Percentiles rank a stretch among this genome's conserved stretches.
Evolutionary conservation across 2,113 vertebrate genomes (phyloP).

Genomic region (Oreochromis spilurus): DNA sequence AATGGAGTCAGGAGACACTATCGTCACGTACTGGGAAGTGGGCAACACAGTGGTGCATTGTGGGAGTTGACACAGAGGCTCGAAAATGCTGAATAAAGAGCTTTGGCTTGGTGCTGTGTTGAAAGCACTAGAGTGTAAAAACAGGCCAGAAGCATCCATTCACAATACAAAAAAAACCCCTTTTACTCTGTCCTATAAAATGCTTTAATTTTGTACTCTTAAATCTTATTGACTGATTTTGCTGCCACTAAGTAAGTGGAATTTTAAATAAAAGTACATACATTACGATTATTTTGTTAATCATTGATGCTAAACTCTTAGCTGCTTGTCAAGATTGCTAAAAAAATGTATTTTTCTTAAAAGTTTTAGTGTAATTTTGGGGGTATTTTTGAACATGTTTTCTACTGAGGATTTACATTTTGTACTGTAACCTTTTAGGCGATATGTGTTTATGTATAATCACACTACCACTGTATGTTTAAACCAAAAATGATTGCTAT

Average conservation of each 20-base stretch:
- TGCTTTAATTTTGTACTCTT: not conserved
- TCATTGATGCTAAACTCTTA: not conserved
- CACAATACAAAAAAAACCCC: not conserved
- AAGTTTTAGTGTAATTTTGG: not conserved
- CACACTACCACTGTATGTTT: not conserved
- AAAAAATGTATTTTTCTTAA: not conserved
- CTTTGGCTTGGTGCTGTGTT: not conserved
- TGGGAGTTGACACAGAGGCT: constrained; percentile 29
- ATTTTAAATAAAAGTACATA: not conserved
- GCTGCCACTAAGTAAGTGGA: not conserved
- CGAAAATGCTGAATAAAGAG: not conserved
- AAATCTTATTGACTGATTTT: not conserved
- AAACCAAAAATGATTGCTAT: not conserved
- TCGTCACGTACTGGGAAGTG: not conserved
- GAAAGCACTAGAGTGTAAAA: not conserved
- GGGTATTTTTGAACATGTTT: not conserved
- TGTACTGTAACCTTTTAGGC: not conserved
- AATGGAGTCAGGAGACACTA: not conserved
- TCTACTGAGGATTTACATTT: not conserved
- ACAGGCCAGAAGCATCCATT: not conserved
- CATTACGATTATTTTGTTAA: not conserved
- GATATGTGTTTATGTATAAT: not conserved
- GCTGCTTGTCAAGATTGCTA: not conserved
- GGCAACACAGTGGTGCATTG: not conserved
- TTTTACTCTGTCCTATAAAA: not conserved